A percentile compares a stretch with the other conserved stretches of the same genome.
phyloP scores from a whole-genome alignment of 1,140 invertebrate genomes.

The Caerostris extrusa region DNA sequence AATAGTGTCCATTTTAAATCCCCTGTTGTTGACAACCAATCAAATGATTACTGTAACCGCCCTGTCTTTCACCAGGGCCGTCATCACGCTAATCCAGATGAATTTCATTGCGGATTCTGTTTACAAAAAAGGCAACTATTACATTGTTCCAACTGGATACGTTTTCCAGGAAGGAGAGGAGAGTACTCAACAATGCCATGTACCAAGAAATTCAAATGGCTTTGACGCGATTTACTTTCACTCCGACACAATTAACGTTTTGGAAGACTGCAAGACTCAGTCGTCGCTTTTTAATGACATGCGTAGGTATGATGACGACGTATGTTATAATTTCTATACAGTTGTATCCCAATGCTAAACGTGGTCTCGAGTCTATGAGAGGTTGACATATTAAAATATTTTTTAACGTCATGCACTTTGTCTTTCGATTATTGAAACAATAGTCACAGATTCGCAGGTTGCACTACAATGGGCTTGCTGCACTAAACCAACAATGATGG shows the following conservation, averaged over 20 bases:
- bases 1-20: conserved; percentile 64
- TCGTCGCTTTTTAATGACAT: conserved; percentile 60
- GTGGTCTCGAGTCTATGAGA: conserved; percentile 2
- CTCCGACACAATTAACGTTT: conserved; percentile 50
- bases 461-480: no score
- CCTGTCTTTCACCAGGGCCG: conserved; percentile 42
- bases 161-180: neutral
- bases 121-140: neutral
- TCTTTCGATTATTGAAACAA: no score
- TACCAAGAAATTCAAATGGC: conserved; percentile 36
- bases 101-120: conserved; percentile 38
- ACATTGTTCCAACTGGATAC: neutral
- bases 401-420: no score
- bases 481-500: no score
- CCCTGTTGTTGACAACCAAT: neutral
- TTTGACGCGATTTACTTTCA: conserved; percentile 9
- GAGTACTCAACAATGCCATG: neutral
- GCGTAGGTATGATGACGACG: conserved; percentile 68
- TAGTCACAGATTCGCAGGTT: no score
- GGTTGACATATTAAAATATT: no score
- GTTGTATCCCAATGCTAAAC: conserved; percentile 62
- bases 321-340: conserved; percentile 70
- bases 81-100: neutral
- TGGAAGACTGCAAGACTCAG: conserved; percentile 50
- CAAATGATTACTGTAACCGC: conserved; percentile 22